Conservation (phyloP, 2,113 vertebrate species). For the Montifringilla adamsi region DNA sequence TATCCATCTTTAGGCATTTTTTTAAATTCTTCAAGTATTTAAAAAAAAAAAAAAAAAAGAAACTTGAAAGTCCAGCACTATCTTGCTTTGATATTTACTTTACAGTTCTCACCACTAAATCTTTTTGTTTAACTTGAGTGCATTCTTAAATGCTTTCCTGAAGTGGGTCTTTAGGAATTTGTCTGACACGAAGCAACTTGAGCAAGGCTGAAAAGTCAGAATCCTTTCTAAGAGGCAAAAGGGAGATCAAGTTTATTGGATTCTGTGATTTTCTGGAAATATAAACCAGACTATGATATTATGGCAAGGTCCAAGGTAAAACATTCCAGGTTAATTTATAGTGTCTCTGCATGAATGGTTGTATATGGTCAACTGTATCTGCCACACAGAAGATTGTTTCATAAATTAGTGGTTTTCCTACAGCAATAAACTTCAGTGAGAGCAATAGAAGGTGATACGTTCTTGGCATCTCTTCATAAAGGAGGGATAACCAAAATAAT, state of each 20-base stretch:
- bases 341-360: slow-evolving; percentile 48
- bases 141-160: neutral
- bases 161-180: slow-evolving; percentile 16
- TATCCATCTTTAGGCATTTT: neutral
- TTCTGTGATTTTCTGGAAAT: slow-evolving; percentile 43
- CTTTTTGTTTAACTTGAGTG: neutral
- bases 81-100: neutral
- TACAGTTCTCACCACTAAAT: neutral
- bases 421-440: slow-evolving; percentile 41
- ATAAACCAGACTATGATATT: slow-evolving; percentile 35
- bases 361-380: slow-evolving; percentile 35
- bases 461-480: slow-evolving; percentile 48
- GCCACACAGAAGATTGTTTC: neutral
- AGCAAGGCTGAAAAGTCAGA: neutral
- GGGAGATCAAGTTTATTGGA: neutral
- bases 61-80: neutral
- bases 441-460: slow-evolving; percentile 11
- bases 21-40: neutral
- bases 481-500: slow-evolving; percentile 20
- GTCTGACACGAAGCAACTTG: neutral
- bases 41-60: neutral
- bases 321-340: slow-evolving; percentile 50
- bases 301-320: slow-evolving; percentile 56
- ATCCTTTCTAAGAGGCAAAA: slow-evolving; percentile 8
- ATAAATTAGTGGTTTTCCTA: slow-evolving; percentile 44